phyloP scores from a whole-genome alignment of 2,113 vertebrate genomes.

The Nothocercus nigrocapillus region DNA sequence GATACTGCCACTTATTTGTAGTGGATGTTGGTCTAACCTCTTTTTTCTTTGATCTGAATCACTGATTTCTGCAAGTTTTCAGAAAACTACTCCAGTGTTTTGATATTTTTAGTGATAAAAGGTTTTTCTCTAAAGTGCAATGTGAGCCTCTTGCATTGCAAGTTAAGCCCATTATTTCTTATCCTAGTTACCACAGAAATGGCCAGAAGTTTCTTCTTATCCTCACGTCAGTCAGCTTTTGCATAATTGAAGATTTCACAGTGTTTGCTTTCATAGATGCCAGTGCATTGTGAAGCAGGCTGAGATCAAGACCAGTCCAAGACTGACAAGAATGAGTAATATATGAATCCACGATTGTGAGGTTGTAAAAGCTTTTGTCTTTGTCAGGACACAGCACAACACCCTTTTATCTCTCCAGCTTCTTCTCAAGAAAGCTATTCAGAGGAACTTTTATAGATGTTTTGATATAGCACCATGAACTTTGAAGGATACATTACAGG shows the following conservation, averaged over 20 bases:
- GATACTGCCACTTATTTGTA: not conserved
- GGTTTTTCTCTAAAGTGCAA: not conserved
- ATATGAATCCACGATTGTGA: not conserved
- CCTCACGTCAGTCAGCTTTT: not conserved
- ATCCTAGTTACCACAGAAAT: not conserved
- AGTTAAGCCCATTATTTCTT: not conserved
- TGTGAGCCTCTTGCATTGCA: not conserved
- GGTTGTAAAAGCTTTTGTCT: not conserved
- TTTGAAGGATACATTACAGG: not conserved
- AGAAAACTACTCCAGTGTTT: not conserved
- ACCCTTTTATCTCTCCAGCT: not conserved
- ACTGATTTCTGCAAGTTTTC: not conserved
- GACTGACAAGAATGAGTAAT: not conserved
- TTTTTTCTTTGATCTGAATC: not conserved
- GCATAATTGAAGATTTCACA: not conserved
- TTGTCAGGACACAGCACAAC: not conserved
- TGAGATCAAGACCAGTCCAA: not conserved
- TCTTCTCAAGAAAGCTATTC: not conserved
- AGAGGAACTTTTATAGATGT: not conserved
- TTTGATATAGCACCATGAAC: rapidly evolving
- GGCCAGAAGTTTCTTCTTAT: not conserved
- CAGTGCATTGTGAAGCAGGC: not conserved
- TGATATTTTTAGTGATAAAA: not conserved
- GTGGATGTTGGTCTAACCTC: not conserved
- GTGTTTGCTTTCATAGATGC: not conserved